These are phyloP conservation scores for Hemicentrotus pulcherrimus DNA, from an alignment of 35 echinoderm and acorn worm species.

Conservation along the genomic window DNA sequence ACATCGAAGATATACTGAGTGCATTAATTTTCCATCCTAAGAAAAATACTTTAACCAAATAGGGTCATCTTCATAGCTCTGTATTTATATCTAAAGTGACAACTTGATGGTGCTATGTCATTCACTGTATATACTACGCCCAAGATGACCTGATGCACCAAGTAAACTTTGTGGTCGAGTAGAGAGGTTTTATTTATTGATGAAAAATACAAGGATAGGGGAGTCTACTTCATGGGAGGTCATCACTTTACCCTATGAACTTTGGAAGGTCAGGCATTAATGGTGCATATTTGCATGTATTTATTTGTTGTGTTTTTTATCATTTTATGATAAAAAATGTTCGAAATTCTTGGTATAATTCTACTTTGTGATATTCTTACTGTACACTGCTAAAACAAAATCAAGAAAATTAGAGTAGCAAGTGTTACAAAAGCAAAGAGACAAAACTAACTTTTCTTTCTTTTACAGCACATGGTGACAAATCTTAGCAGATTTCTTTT, in stretches of 20 bases:
- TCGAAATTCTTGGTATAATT: too few relatives aligned
- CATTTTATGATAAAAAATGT: too few relatives aligned
- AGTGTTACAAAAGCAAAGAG: too few relatives aligned
- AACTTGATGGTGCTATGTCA: background rate
- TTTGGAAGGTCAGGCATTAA: background rate
- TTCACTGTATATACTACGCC: background rate
- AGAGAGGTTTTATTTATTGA: background rate
- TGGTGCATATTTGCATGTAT: too few relatives aligned
- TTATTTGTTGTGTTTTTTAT: too few relatives aligned
- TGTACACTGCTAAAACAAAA: too few relatives aligned
- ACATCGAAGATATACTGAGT: background rate
- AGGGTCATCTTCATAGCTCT: background rate
- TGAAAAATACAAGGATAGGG: background rate
- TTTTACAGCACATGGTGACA: too few relatives aligned
- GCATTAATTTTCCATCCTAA: background rate
- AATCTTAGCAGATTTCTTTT: background rate
- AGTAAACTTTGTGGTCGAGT: constrained; percentile 1
- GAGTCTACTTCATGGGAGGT: background rate
- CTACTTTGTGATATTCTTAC: too few relatives aligned
- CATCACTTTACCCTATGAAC: background rate
- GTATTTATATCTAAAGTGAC: constrained; percentile 13
- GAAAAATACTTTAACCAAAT: background rate
- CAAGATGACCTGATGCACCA: background rate
- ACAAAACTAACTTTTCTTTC: too few relatives aligned
- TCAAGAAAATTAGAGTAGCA: too few relatives aligned